Percentiles rank a stretch among this genome's conserved stretches.
These are phyloP conservation scores for Ophioninae sp. DNA, from an alignment of 2,888 invertebrate species.

Conservation along the genomic window DNA sequence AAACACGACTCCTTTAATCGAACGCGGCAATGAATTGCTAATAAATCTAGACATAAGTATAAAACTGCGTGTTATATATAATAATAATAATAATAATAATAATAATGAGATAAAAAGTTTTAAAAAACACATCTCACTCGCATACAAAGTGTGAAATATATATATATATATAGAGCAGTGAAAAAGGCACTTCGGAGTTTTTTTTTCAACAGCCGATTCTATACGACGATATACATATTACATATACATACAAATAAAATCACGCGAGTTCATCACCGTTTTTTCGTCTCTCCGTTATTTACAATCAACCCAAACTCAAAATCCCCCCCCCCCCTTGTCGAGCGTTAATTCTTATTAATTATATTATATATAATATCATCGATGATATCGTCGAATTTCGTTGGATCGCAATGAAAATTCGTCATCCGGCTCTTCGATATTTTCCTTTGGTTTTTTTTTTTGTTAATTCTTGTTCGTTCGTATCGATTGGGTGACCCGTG, in stretches of 20 bases:
- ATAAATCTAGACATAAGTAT: slow-evolving; percentile 54
- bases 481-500: neutral
- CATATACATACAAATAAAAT: slow-evolving; percentile 30
- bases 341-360: neutral
- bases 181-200: slow-evolving; percentile 58
- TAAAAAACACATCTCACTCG: slow-evolving; percentile 42
- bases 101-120: slow-evolving; percentile 18
- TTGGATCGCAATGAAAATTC: neutral
- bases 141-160: slow-evolving; percentile 40
- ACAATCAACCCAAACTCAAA: slow-evolving; percentile 28
- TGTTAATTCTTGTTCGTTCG: neutral
- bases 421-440: neutral
- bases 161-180: slow-evolving; percentile 40
- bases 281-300: slow-evolving; percentile 44
- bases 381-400: neutral
- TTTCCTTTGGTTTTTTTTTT: neutral
- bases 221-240: slow-evolving; percentile 43
- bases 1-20: slow-evolving; percentile 52
- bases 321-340: neutral
- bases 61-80: slow-evolving; percentile 61
- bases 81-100: slow-evolving; percentile 16
- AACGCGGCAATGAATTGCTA: slow-evolving; percentile 57
- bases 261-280: slow-evolving; percentile 51
- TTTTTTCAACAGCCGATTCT: slow-evolving; percentile 53
- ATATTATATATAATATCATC: neutral